Evolutionary conservation across 2,113 vertebrate species (phyloP).

Genomic region (Pangasianodon hypophthalmus): DNA sequence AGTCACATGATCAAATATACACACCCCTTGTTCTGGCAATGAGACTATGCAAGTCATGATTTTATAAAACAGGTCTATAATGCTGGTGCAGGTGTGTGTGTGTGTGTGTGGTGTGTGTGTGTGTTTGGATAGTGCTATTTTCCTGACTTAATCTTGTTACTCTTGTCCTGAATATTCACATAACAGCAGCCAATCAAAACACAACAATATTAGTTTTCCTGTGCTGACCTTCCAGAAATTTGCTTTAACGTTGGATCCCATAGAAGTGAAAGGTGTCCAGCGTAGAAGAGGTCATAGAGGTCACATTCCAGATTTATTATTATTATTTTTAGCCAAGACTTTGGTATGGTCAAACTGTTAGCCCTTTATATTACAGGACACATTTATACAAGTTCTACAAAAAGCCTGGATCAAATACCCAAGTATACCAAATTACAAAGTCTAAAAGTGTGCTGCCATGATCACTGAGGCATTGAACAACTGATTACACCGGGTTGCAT

Average conservation of each 20-base stretch:
- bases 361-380: no score
- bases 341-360: background rate
- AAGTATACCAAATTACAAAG: background rate
- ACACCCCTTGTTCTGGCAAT: background rate
- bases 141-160: background rate
- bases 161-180: background rate
- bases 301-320: background rate
- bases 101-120: background rate
- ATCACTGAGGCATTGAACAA: constrained; percentile 24
- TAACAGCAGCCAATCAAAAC: background rate
- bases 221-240: background rate
- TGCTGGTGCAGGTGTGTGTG: background rate
- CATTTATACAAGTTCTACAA: background rate
- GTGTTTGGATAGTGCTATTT: background rate
- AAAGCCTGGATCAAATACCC: background rate
- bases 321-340: background rate
- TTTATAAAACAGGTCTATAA: background rate
- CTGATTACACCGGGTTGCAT: constrained; percentile 28
- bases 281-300: background rate
- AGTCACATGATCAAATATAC: background rate
- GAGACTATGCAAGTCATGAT: background rate
- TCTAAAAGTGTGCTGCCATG: constrained; percentile 5
- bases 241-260: background rate
- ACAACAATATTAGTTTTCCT: background rate
- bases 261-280: background rate